phyloP scores from a whole-genome alignment of 2,888 invertebrate genomes.

The Erebia aethiops region DNA sequence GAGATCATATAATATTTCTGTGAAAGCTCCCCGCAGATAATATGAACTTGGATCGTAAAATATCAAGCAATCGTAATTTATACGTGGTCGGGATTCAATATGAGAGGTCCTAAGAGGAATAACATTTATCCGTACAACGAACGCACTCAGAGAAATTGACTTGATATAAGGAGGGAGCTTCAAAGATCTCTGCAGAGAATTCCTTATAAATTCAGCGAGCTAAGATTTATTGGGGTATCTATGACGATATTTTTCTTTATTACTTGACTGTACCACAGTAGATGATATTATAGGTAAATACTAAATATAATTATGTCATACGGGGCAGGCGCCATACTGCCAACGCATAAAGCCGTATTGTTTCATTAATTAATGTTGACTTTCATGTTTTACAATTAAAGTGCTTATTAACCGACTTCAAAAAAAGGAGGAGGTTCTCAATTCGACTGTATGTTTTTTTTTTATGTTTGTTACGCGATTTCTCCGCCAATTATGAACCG shows the following conservation, averaged over 20 bases:
- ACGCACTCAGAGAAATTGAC: slow-evolving; percentile 45
- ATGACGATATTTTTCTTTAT: neutral
- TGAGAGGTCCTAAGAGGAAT: slow-evolving; percentile 34
- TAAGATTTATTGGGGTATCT: slow-evolving; percentile 8
- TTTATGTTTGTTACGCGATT: too few relatives aligned
- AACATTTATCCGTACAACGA: slow-evolving; percentile 41
- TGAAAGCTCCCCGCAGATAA: slow-evolving; percentile 27
- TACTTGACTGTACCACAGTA: neutral
- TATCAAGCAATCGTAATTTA: slow-evolving; percentile 38
- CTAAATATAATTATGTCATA: too few relatives aligned
- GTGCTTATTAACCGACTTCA: too few relatives aligned
- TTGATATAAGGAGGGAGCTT: slow-evolving; percentile 24
- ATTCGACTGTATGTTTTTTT: too few relatives aligned
- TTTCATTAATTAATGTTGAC: too few relatives aligned
- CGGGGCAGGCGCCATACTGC: too few relatives aligned
- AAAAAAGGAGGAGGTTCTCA: too few relatives aligned
- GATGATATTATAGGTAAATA: neutral
- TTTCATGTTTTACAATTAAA: too few relatives aligned
- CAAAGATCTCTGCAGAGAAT: slow-evolving; percentile 15
- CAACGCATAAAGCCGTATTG: too few relatives aligned
- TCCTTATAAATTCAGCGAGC: neutral
- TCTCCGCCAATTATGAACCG: too few relatives aligned
- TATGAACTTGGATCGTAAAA: slow-evolving; percentile 34
- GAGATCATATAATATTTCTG: neutral
- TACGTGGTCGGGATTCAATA: slow-evolving; percentile 38